Base-by-base conservation (phyloP, 2,888 invertebrate genomes). In the Catocala fraxini region DNA sequence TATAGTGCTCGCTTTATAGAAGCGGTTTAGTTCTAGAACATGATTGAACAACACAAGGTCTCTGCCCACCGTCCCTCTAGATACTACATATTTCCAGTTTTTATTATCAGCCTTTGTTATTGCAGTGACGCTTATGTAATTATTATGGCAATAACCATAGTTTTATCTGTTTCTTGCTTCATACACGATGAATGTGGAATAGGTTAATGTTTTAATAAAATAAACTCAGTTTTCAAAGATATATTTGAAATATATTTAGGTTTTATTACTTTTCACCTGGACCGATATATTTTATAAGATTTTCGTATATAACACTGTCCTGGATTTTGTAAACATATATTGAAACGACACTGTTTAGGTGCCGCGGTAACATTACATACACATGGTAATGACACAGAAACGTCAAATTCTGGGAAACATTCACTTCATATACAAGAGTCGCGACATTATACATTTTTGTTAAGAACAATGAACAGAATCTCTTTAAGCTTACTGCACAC, bases 191-290 rank as follows among this genome's bases (percentile, higher is more conserved):
- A 59, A 70, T 63, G 46, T 66, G 35, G 62, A 74, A 71, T 72
- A 39, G 68, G 71, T 71, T 63, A 71, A 61, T 59, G 68, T 57
- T 56, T 51, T 48, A 48, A 53, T 71, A 74, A 63, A 25, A 63
- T 41, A 41, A n/a, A 46, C 47, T 43, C 35, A 51, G 59, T 54
- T 45, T 13, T 45, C 12, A 13, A 45, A 13, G n/a, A 25, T 25
- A 4, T 25, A 3, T 25, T 25, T 25, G 6, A 13, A 45, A 6
- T 12, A 1, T 0, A 25, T 57, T 13, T 41, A 12, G 39, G 25
- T 34, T 49, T 51, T 45, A 52, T 49, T 9, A 34, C 34, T 33
- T 49, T 33, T 15, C 15, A 47, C 25, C 25, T 25, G 25, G 25
- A 25, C 25, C 25, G 25, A 25, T 25, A 25, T 25, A 25, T 25